These are phyloP conservation scores for Scatophagus argus DNA, from an alignment of 2,113 vertebrate species.

Conservation along the genomic window DNA sequence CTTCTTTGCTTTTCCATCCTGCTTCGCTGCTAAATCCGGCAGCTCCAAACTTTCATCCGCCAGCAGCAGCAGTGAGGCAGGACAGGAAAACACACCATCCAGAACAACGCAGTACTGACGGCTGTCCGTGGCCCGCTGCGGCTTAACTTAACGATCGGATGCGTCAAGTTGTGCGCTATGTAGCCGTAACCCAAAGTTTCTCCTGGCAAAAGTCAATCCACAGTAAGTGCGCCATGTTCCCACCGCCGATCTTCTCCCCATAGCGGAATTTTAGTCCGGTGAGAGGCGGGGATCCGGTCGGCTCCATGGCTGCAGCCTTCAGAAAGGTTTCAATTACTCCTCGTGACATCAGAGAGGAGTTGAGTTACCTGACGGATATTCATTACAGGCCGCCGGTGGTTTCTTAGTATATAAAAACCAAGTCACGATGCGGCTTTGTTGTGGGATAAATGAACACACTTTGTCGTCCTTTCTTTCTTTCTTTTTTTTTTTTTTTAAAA, in stretches of 20 bases:
- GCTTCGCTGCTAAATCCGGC: slow-evolving; percentile 65
- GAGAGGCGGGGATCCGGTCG: slow-evolving; percentile 81
- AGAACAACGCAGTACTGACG: background rate
- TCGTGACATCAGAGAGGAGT: slow-evolving; percentile 82
- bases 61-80: slow-evolving; percentile 48
- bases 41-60: slow-evolving; percentile 79
- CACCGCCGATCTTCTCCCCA: slow-evolving; percentile 69
- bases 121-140: background rate
- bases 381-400: slow-evolving; percentile 18
- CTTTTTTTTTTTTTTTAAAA: background rate
- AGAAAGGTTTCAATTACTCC: slow-evolving; percentile 71
- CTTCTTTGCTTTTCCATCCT: slow-evolving; percentile 82
- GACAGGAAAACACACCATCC: slow-evolving; percentile 51
- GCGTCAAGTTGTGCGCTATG: background rate
- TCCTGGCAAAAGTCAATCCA: slow-evolving; percentile 64
- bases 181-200: slow-evolving; percentile 6
- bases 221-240: slow-evolving; percentile 82
- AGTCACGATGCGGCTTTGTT: background rate
- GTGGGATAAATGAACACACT: background rate
- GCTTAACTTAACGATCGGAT: rapidly evolving
- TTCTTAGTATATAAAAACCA: too few species aligned
- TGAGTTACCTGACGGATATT: slow-evolving; percentile 75
- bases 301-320: slow-evolving; percentile 64
- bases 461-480: too few species aligned
- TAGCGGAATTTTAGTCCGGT: slow-evolving; percentile 75